Evolutionary conservation across 2,113 vertebrate species (phyloP), one percentile per base, ranked within the genome.

Genomic region (Podarcis muralis): DNA sequence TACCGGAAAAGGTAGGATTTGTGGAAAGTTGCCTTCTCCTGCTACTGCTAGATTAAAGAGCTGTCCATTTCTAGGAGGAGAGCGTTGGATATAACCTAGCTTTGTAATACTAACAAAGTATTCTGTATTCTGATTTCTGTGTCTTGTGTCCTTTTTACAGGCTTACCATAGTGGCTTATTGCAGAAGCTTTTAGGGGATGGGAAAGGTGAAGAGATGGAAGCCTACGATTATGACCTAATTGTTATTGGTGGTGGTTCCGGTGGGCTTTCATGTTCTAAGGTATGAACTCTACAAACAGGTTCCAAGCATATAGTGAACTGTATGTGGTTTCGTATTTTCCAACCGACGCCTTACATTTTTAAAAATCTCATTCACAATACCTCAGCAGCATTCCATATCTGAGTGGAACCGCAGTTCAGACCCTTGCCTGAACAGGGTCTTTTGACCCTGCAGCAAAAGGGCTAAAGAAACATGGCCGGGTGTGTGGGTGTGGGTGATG

Each of bases 261-360:
- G 99, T 7, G 99, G 99, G 85, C 97, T 99, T 91, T 97, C 99
- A 0, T 99, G 98, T 95, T 99, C 99, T 27, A 99, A 99, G 99
- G 99, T 99, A 94, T 25, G 86, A 86, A 8, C 1, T 87, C 15
- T 90, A 59, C 82, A 76, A 57, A 53, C 3, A 23, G 57, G 83
- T 87, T 25, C 81, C 81, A 66, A 86, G 13, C 12, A n/a, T 40
- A 75, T 25, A 20, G 16, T 37, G 20, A 5, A 12, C 30, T 57
- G 40, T 23, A 35, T 59, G 5, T 16, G 11, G 9, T 69, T 79
- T 32, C 12, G 11, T 22, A 53, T 11, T 78, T 78, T 57, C 25
- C 12, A 79, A 79, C 37, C 22, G 1, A 15, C 23, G 18, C 13
- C 30, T 40, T 11, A 74, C 15, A 27, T 78, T 30, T 84, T 84